Conservation (phyloP, 2,888 invertebrate genomes). For the Cerceris rybyensis region DNA sequence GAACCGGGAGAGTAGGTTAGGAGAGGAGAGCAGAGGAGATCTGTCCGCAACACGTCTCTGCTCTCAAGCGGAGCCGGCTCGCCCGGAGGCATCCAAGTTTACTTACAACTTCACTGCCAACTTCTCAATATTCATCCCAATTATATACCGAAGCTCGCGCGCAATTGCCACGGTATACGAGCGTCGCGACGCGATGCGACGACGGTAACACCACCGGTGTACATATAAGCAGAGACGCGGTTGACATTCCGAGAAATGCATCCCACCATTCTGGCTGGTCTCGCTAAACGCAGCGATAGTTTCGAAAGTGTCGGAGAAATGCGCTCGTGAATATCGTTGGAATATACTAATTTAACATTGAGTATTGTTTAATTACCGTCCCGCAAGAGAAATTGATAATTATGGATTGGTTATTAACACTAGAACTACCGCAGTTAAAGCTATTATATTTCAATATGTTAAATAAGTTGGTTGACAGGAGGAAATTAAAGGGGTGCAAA, state of each 20-base stretch:
- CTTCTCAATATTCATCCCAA: slow-evolving; percentile 82
- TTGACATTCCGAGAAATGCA: slow-evolving; percentile 41
- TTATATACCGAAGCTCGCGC: slow-evolving; percentile 73
- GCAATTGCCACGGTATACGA: slow-evolving; percentile 60
- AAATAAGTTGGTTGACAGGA: too few relatives aligned
- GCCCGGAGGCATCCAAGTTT: slow-evolving; percentile 81
- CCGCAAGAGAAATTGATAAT: background rate
- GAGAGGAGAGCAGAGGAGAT: slow-evolving; percentile 72
- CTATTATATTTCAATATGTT: too few relatives aligned
- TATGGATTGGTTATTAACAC: too few relatives aligned
- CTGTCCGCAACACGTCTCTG: slow-evolving; percentile 82
- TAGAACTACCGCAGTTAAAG: too few relatives aligned
- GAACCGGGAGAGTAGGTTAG: slow-evolving; percentile 62
- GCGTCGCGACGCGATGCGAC: slow-evolving; percentile 14
- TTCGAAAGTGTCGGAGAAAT: background rate
- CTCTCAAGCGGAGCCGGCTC: slow-evolving; percentile 79
- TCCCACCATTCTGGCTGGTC: slow-evolving; percentile 32
- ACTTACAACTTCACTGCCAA: slow-evolving; percentile 82
- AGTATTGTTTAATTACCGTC: background rate
- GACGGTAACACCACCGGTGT: slow-evolving; percentile 21
- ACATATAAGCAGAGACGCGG: slow-evolving; percentile 28
- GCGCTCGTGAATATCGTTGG: background rate
- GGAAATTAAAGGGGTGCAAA: too few relatives aligned
- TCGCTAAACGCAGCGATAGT: slow-evolving; percentile 31
- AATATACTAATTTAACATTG: background rate